Conservation (phyloP, 1,140 invertebrate genomes). For the Trichogramma pretiosum region DNA sequence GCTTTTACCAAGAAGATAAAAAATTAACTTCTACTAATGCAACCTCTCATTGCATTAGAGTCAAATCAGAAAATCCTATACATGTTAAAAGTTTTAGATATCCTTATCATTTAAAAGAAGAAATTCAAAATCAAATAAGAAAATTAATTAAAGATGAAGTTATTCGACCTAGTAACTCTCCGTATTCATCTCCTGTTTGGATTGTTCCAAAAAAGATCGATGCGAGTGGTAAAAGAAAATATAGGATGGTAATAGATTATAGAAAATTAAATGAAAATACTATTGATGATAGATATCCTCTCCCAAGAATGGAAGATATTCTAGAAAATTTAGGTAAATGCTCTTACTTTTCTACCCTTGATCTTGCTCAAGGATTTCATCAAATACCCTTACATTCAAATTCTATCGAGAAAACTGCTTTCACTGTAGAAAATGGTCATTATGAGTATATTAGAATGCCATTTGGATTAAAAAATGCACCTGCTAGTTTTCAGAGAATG, state of each 20-base stretch:
- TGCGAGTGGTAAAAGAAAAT: slow-evolving; percentile 27
- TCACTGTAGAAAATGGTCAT: neutral
- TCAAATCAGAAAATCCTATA: no score
- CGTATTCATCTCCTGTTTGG: slow-evolving; percentile 28
- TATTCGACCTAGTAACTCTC: slow-evolving; percentile 27
- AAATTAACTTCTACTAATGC: no score
- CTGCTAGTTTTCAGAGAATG: neutral
- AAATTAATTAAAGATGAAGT: slow-evolving; percentile 23
- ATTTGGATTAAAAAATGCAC: neutral
- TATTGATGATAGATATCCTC: no score
- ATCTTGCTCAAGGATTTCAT: no score
- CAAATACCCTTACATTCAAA: no score
- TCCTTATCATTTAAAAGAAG: slow-evolving; percentile 8
- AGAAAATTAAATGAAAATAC: no score
- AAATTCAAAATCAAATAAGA: slow-evolving; percentile 3
- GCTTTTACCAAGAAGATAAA: no score
- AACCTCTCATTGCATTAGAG: no score
- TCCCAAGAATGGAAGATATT: neutral
- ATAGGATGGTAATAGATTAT: slow-evolving; percentile 20
- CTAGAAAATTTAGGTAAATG: no score
- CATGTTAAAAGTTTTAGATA: no score
- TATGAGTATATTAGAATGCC: neutral
- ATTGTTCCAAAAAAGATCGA: slow-evolving; percentile 36
- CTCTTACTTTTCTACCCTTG: slow-evolving; percentile 5
- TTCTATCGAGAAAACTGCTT: neutral